These are phyloP conservation scores for Chionodraco myersi DNA, from an alignment of 2,113 vertebrate genomes.

Conservation along the genomic window DNA sequence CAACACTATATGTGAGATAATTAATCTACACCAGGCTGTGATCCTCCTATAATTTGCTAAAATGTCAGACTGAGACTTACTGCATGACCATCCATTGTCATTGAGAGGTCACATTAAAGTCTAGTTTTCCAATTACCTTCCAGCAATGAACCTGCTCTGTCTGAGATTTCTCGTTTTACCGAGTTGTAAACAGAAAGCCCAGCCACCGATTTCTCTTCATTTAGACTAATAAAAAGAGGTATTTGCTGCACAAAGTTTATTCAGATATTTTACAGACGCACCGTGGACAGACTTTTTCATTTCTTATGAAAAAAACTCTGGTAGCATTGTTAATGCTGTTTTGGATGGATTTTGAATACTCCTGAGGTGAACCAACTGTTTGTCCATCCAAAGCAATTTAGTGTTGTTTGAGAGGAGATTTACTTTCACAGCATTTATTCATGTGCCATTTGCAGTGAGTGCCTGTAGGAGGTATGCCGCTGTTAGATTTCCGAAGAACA, in stretches of 20 bases:
- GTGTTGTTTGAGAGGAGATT: constrained; percentile 5
- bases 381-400: constrained; percentile 10
- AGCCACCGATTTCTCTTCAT: constrained; percentile 38
- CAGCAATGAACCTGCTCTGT: constrained; percentile 38
- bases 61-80: constrained; percentile 59
- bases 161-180: constrained; percentile 52
- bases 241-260: constrained; percentile 33
- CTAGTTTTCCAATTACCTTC: constrained; percentile 59
- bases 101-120: constrained; percentile 63
- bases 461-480: constrained; percentile 18
- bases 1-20: constrained; percentile 47
- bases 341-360: constrained; percentile 9
- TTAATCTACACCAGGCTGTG: constrained; percentile 46
- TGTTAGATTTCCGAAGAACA: constrained; percentile 6
- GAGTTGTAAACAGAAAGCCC: constrained; percentile 54
- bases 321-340: constrained; percentile 5
- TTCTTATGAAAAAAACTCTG: constrained; percentile 17
- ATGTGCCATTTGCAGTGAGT: constrained; percentile 16
- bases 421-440: constrained; percentile 11
- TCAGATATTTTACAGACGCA: constrained; percentile 39
- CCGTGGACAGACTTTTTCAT: constrained; percentile 37
- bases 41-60: constrained; percentile 47
- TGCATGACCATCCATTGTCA: constrained; percentile 55
- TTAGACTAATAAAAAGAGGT: constrained; percentile 40
- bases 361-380: constrained; percentile 25